A percentile compares a stretch with the other conserved stretches of the same genome.
Evolutionary conservation across 2,888 invertebrate species (phyloP).

Genomic region (Drosophila pseudotakahashii): DNA sequence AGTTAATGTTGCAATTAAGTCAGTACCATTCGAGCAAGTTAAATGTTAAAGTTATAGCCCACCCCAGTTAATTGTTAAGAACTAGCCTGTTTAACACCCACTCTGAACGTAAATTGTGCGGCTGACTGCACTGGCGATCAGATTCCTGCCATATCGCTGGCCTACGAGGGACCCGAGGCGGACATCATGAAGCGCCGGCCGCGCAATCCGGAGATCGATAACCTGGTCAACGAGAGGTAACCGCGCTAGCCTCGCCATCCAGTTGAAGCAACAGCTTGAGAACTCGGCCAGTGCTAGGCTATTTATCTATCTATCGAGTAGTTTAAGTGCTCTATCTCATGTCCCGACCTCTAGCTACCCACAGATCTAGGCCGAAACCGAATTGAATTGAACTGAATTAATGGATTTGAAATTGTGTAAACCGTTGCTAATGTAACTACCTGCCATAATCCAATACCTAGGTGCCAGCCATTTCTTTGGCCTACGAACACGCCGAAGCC

Average conservation of each 20-base stretch:
- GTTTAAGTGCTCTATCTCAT: constrained; percentile 42
- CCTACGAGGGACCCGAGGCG: constrained; percentile 98
- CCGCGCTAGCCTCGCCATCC: constrained; percentile 13
- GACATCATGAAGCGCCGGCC: constrained; percentile 99
- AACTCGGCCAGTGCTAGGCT: constrained; percentile 33
- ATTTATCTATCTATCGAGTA: constrained; percentile 13
- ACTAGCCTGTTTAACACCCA: constrained; percentile 47
- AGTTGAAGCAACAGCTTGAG: constrained; percentile 10
- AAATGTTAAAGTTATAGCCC: constrained; percentile 52
- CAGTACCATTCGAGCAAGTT: constrained; percentile 54
- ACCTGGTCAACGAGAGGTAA: constrained; percentile 99
- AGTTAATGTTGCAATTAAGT: constrained; percentile 47
- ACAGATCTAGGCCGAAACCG: constrained; percentile 4
- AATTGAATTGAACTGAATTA: constrained; percentile 13
- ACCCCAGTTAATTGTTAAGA: constrained; percentile 49
- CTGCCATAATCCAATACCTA: constrained; percentile 75
- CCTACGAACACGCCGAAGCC: constrained; percentile 93
- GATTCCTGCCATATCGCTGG: constrained; percentile 99
- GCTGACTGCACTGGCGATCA: constrained; percentile 42
- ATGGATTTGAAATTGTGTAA: constrained; percentile 46
- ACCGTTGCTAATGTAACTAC: constrained; percentile 73
- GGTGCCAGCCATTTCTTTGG: constrained; percentile 93
- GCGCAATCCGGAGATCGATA: constrained; percentile 97
- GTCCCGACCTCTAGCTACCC: constrained; percentile 11
- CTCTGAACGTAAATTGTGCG: constrained; percentile 30